These are phyloP conservation scores for Muntiacus reevesi DNA, from an alignment of 2,113 vertebrate species.

Conservation along the genomic window DNA sequence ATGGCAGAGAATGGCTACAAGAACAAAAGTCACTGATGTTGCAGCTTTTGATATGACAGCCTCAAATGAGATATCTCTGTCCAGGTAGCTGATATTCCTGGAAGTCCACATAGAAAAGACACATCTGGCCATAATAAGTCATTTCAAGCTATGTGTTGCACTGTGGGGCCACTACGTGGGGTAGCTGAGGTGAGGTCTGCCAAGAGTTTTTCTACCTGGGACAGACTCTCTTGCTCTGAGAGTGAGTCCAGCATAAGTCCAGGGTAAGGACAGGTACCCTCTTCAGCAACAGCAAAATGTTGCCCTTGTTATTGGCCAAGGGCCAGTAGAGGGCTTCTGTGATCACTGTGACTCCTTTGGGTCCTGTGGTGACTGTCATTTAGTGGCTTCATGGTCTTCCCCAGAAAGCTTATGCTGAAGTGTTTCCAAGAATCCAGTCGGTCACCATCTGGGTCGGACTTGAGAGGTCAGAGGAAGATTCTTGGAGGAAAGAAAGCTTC, in stretches of 20 bases:
- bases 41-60: not conserved
- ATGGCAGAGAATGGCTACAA: not conserved
- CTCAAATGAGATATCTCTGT: not conserved
- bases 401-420: conserved; percentile 81
- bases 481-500: conserved; percentile 81
- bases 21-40: not conserved
- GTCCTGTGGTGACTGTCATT: not conserved
- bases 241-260: not conserved
- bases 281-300: not conserved
- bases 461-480: conserved; percentile 82
- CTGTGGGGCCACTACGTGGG: not conserved
- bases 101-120: not conserved
- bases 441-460: conserved; percentile 86
- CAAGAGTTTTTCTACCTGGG: not conserved
- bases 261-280: not conserved
- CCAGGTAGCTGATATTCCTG: not conserved
- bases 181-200: not conserved
- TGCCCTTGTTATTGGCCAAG: not conserved
- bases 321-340: not conserved
- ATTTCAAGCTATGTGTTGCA: not conserved
- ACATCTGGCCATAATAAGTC: not conserved
- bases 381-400: conserved; percentile 71
- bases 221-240: not conserved
- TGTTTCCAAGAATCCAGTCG: conserved; percentile 83
- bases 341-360: not conserved